Evolutionary conservation across 1,140 invertebrate genomes (phyloP).

Genomic region (Anastatus disparis): DNA sequence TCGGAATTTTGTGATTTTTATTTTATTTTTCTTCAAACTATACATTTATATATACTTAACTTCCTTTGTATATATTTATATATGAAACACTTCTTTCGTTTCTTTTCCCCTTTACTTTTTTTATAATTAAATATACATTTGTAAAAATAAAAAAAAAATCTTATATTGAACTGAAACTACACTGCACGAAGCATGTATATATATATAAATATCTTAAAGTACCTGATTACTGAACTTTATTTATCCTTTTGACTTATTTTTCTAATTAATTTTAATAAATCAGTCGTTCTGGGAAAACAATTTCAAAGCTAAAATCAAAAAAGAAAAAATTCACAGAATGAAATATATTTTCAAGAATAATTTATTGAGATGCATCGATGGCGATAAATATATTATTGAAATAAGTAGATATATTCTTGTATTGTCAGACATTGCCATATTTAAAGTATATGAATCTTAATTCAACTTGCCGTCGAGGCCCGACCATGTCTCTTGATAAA

Average conservation of each 20-base stretch:
- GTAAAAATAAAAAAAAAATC: background rate
- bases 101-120: constrained; percentile 17
- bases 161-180: constrained; percentile 10
- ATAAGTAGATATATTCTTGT: background rate
- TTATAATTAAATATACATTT: background rate
- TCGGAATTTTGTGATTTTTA: constrained; percentile 8
- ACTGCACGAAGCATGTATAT: constrained; percentile 56
- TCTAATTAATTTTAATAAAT: too few relatives aligned
- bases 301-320: background rate
- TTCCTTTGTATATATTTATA: too few relatives aligned
- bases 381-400: constrained; percentile 1
- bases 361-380: too few relatives aligned
- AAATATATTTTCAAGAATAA: constrained; percentile 15
- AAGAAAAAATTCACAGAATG: background rate
- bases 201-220: constrained; percentile 26
- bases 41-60: background rate
- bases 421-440: constrained; percentile 1
- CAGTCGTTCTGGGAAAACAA: too few relatives aligned
- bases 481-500: too few relatives aligned
- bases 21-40: constrained; percentile 15
- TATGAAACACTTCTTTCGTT: constrained; percentile 10
- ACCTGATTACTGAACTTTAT: constrained; percentile 21
- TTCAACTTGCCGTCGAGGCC: too few relatives aligned
- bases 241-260: background rate
- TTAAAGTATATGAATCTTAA: too few relatives aligned